phyloP scores from a whole-genome alignment of 53 echinoderm and acorn worm genomes.

The Paracentrotus lividus region DNA sequence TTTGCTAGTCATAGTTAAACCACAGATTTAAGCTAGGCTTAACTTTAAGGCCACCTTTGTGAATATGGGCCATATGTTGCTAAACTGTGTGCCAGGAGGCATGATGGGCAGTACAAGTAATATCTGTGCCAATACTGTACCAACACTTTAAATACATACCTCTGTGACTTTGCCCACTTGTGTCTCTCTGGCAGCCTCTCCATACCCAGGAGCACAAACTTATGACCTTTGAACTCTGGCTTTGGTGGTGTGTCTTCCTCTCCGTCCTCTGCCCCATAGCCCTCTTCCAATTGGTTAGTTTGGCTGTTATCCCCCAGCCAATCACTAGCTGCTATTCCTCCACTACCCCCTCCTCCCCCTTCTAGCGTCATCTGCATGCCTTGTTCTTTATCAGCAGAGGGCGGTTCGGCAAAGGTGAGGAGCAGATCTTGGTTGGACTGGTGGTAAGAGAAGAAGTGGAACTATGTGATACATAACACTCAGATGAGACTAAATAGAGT shows the following conservation, averaged over 20 bases:
- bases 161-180: conserved; percentile 92
- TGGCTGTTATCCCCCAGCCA: conserved; percentile 59
- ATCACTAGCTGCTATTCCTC: conserved; percentile 61
- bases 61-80: too few relatives aligned
- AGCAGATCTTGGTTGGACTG: conserved; percentile 67
- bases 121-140: too few relatives aligned
- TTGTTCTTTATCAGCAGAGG: conserved; percentile 42
- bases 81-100: too few relatives aligned
- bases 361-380: conserved; percentile 72
- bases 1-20: too few relatives aligned
- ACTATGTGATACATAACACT: not conserved
- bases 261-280: conserved; percentile 25
- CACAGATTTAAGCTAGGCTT: too few relatives aligned
- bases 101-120: too few relatives aligned
- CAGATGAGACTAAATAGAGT: too few relatives aligned
- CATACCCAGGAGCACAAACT: conserved; percentile 79
- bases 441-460: not conserved
- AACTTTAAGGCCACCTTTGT: too few relatives aligned
- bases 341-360: conserved; percentile 34
- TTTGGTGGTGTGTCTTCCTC: conserved; percentile 46
- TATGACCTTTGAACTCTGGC: conserved; percentile 84
- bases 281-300: not conserved
- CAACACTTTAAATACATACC: conserved; percentile 78
- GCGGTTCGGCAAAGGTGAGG: conserved; percentile 82
- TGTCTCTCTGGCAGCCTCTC: conserved; percentile 82